Percentiles rank a stretch among this genome's conserved stretches.
Evolutionary conservation across 2,888 invertebrate species (phyloP).

Genomic region (Orthosia incerta): DNA sequence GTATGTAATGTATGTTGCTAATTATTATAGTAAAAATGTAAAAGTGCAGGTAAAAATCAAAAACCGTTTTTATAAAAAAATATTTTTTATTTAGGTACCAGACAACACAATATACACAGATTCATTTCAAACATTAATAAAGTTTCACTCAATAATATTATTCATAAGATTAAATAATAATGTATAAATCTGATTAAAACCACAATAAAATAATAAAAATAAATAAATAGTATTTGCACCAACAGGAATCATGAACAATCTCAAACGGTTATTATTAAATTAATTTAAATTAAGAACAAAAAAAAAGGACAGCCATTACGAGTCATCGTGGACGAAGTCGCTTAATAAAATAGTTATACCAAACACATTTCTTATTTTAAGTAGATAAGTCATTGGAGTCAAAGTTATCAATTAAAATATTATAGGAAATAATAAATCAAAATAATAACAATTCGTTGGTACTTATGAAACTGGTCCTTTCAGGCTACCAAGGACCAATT

Average conservation of each 20-base stretch:
- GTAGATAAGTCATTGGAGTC: constrained; percentile 4
- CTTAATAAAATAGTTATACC: constrained; percentile 1
- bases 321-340: constrained; percentile 16
- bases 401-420: constrained; percentile 8
- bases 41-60: constrained; percentile 2
- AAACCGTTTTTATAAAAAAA: constrained; percentile 14
- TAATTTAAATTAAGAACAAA: background rate
- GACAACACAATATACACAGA: constrained; percentile 56
- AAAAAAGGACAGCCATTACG: constrained; percentile 33
- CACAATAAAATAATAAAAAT: constrained; percentile 38
- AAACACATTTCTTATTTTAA: constrained; percentile 2
- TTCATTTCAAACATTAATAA: constrained; percentile 44
- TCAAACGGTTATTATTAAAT: constrained; percentile 28
- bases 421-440: background rate
- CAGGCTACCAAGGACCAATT: background rate
- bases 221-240: constrained; percentile 54
- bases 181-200: constrained; percentile 30
- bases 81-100: constrained; percentile 50
- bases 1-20: no score
- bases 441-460: background rate
- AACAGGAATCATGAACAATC: constrained; percentile 42
- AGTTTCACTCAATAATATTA: constrained; percentile 39
- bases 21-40: no score
- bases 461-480: background rate
- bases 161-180: constrained; percentile 35